A percentile compares a stretch with the other conserved stretches of the same genome.
Evolutionary conservation across 2,888 invertebrate genomes (phyloP).

Genomic region (Archips crataeganus): DNA sequence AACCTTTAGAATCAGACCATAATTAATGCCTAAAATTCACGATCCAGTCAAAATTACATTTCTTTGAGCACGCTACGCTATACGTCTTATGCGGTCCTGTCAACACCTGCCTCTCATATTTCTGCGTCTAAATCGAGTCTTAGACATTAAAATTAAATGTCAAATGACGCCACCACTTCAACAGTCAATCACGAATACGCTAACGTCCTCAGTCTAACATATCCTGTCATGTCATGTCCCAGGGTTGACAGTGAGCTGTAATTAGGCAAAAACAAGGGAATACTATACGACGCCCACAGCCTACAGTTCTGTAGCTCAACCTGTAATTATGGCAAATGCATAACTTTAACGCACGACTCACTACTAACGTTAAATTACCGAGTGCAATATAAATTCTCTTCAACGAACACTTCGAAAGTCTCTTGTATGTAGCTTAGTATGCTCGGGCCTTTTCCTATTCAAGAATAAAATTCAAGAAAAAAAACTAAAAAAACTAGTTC

Average conservation of each 20-base stretch:
- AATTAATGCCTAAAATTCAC: too few relatives aligned
- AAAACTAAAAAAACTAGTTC: too few relatives aligned
- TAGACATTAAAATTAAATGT: neutral
- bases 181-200: conserved; percentile 17
- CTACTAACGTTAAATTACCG: neutral
- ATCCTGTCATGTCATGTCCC: conserved; percentile 17
- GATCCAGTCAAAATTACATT: neutral
- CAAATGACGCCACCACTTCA: conserved; percentile 9
- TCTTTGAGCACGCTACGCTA: neutral
- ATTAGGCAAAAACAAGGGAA: conserved; percentile 33
- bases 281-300: conserved; percentile 23
- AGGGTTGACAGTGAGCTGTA: conserved; percentile 28
- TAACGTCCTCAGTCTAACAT: conserved; percentile 12
- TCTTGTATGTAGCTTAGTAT: too few relatives aligned
- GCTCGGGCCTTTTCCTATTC: too few relatives aligned
- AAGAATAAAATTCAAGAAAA: too few relatives aligned
- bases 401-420: too few relatives aligned
- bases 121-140: neutral
- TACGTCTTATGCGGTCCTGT: neutral
- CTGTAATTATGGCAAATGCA: conserved; percentile 32
- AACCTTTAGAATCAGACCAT: too few relatives aligned
- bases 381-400: neutral
- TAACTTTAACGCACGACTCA: conserved; percentile 13
- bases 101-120: neutral
- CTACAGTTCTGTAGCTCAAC: conserved; percentile 15